Conservation (phyloP, 1,140 invertebrate species). For the Meloidogyne hapla region DNA sequence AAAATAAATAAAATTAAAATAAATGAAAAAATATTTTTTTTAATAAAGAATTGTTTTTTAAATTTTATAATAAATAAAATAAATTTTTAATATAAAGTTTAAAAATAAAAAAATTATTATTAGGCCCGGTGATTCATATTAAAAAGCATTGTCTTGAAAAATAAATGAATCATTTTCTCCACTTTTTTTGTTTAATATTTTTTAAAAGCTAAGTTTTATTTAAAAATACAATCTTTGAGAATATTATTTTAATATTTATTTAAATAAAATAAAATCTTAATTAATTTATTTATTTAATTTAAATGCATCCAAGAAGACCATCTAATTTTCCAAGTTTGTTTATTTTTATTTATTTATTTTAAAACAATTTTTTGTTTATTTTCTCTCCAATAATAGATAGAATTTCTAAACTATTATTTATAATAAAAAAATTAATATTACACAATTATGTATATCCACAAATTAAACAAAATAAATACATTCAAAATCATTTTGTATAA, state of each 20-base stretch:
- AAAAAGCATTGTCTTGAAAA: neutral
- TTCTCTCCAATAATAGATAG: neutral
- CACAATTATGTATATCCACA: neutral
- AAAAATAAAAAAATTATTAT: neutral
- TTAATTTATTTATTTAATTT: neutral
- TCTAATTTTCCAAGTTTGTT: neutral
- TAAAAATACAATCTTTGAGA: too few relatives aligned
- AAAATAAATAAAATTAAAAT: constrained; percentile 43
- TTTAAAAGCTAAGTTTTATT: too few relatives aligned
- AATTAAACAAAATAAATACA: neutral
- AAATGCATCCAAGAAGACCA: constrained; percentile 5
- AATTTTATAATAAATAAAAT: constrained; percentile 8
- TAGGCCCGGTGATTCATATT: neutral
- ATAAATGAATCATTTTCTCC: neutral
- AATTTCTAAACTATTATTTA: neutral
- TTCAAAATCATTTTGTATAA: neutral
- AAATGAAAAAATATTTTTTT: constrained; percentile 8
- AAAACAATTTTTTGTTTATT: neutral
- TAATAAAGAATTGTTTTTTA: constrained; percentile 3
- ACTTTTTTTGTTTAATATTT: too few relatives aligned
- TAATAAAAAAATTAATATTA: neutral
- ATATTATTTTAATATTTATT: too few relatives aligned
- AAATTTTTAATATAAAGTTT: neutral
- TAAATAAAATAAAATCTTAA: neutral
- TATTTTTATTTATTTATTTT: neutral